Conservation (phyloP, 23 tunicate genomes). For the Halocynthia aurantium region DNA sequence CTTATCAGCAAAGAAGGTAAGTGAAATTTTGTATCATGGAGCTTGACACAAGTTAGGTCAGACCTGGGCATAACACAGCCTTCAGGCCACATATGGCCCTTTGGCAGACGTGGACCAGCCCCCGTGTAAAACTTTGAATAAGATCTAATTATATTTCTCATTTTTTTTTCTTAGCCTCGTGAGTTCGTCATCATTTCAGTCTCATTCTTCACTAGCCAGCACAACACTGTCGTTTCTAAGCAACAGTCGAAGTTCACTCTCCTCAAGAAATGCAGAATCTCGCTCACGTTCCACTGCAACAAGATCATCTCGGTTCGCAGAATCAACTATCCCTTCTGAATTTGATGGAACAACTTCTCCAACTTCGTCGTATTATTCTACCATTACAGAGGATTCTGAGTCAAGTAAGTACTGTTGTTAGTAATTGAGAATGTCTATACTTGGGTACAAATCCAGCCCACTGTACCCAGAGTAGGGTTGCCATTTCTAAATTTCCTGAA, state of each 20-base stretch:
- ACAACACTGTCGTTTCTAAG: conserved; percentile 15
- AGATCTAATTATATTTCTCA: too few relatives aligned
- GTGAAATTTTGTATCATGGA: too few relatives aligned
- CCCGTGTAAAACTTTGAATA: too few relatives aligned
- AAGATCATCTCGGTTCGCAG: not conserved
- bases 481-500: too few relatives aligned
- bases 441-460: too few relatives aligned
- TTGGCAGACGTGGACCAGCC: too few relatives aligned
- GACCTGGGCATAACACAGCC: too few relatives aligned
- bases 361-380: not conserved
- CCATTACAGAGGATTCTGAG: conserved; percentile 1
- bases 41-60: too few relatives aligned
- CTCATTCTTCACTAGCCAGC: conserved; percentile 24
- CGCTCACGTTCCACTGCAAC: not conserved
- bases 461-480: too few relatives aligned
- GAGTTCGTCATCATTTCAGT: conserved; percentile 2
- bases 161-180: not conserved
- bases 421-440: not conserved
- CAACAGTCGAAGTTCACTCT: conserved; percentile 13
- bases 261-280: conserved; percentile 7
- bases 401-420: conserved; percentile 4
- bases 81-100: too few relatives aligned
- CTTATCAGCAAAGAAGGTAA: too few relatives aligned
- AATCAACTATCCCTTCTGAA: not conserved
- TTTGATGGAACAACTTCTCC: not conserved